phyloP scores from a whole-genome alignment of 2,888 invertebrate species.

The Zelleria hepariella region DNA sequence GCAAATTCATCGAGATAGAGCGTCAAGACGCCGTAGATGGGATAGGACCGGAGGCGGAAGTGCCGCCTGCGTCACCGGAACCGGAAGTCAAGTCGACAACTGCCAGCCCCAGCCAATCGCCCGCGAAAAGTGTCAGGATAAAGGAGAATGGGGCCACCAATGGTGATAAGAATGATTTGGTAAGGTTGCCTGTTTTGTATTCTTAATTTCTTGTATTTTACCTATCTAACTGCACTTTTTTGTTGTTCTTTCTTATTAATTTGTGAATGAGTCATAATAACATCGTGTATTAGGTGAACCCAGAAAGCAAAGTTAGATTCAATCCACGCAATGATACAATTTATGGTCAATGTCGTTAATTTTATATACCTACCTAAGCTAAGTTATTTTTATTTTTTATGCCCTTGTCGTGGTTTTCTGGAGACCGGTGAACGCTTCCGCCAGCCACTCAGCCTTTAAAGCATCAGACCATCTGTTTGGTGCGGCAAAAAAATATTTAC shows the following conservation, averaged over 20 bases:
- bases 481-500: too few relatives aligned
- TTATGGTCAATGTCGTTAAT: too few relatives aligned
- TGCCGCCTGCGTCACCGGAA: background rate
- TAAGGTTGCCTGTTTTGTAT: conserved; percentile 29
- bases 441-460: too few relatives aligned
- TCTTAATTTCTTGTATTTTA: conserved; percentile 8
- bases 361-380: too few relatives aligned
- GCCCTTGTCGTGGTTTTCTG: too few relatives aligned
- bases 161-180: conserved; percentile 35
- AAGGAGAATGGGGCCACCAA: conserved; percentile 55
- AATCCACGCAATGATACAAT: too few relatives aligned
- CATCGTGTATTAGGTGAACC: too few relatives aligned
- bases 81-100: conserved; percentile 23
- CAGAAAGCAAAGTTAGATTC: too few relatives aligned
- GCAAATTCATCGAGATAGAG: conserved; percentile 69
- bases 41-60: conserved; percentile 5
- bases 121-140: conserved; percentile 57
- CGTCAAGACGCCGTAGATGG: conserved; percentile 31
- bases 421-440: too few relatives aligned
- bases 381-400: too few relatives aligned
- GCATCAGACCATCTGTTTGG: too few relatives aligned
- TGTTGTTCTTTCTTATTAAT: background rate
- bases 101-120: conserved; percentile 48
- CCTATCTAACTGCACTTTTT: background rate
- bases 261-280: too few relatives aligned